phyloP scores from a whole-genome alignment of 2,888 invertebrate genomes.

The Balanococcus diminutus region DNA sequence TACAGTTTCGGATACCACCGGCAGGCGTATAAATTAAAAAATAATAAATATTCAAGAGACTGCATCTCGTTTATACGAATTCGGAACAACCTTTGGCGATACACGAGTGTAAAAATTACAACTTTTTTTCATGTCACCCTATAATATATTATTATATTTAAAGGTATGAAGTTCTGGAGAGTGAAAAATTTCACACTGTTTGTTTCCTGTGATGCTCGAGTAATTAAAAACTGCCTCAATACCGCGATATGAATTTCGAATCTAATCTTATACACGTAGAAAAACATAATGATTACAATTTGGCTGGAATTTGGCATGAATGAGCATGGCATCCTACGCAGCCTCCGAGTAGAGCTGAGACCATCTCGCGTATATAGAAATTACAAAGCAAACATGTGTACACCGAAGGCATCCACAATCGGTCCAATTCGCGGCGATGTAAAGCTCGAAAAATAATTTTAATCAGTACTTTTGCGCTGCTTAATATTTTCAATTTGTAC shows the following conservation, averaged over 20 bases:
- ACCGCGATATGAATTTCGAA: neutral
- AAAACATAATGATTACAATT: neutral
- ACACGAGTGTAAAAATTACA: neutral
- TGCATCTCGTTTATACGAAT: neutral
- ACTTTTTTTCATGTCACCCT: neutral
- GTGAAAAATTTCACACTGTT: neutral
- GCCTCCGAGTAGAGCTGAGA: neutral
- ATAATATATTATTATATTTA: no score
- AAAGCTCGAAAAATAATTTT: slow-evolving; percentile 5
- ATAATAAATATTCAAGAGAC: slow-evolving; percentile 30
- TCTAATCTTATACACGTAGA: neutral
- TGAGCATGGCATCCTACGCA: neutral
- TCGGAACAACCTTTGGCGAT: neutral
- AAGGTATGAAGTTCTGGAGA: no score
- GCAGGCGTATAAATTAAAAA: slow-evolving; percentile 21
- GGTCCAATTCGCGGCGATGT: neutral
- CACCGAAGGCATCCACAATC: neutral
- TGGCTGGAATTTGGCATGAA: neutral
- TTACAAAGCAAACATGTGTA: neutral
- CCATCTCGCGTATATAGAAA: neutral
- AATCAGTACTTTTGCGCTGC: neutral
- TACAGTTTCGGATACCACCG: neutral
- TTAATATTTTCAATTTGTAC: slow-evolving; percentile 23
- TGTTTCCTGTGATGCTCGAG: neutral
- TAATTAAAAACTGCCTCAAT: neutral